Percentiles rank a stretch among this genome's conserved stretches.
These are phyloP conservation scores for Helobdella robusta DNA, from an alignment of 2,888 invertebrate genomes.

Conservation along the genomic window DNA sequence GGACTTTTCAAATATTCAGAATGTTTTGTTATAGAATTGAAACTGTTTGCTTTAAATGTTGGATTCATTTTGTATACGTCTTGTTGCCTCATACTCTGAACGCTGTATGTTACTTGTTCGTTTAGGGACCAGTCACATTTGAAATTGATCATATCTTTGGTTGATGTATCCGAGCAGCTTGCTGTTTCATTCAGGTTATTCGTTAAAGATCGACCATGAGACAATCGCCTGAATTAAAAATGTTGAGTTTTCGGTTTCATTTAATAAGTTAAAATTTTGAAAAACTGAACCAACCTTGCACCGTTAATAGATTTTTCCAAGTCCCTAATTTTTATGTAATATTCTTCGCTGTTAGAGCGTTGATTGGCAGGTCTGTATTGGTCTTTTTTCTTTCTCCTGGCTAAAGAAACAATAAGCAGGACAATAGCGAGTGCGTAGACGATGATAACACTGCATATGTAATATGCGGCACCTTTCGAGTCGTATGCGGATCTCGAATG, in stretches of 20 bases:
- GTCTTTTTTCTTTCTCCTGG: conserved; percentile 19
- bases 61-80: not conserved
- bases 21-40: conserved; percentile 13
- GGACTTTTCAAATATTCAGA: not conserved
- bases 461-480: conserved; percentile 27
- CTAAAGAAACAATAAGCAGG: conserved; percentile 24
- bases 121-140: not conserved
- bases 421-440: conserved; percentile 28
- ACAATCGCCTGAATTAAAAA: too few species aligned
- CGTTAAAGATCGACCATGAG: too few species aligned
- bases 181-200: too few species aligned
- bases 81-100: conserved; percentile 13
- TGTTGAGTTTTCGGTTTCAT: too few species aligned
- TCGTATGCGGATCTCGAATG: conserved; percentile 21
- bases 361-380: conserved; percentile 22
- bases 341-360: conserved; percentile 10
- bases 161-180: not conserved
- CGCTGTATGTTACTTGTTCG: not conserved
- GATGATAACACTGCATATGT: conserved; percentile 28
- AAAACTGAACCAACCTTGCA: too few species aligned
- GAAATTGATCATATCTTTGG: not conserved
- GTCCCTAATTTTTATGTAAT: conserved; percentile 18
- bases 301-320: too few species aligned
- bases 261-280: too few species aligned
- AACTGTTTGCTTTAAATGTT: conserved; percentile 17